Base-by-base conservation (phyloP, 2,888 invertebrate species). In the Panorpa germanica region DNA sequence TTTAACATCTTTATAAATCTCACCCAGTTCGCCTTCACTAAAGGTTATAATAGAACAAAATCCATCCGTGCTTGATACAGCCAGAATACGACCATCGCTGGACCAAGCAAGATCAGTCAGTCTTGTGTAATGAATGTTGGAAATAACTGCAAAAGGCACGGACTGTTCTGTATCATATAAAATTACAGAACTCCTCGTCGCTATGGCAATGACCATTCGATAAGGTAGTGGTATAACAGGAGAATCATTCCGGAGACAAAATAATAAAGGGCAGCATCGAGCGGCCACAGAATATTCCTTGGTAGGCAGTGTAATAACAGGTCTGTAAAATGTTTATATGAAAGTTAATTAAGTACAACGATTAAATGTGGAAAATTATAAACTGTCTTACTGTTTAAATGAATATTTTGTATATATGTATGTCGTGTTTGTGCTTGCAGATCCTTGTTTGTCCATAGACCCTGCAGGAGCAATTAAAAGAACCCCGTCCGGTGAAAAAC, bases 401-500 rank as follows among this genome's bases (percentile, higher is more conserved):
- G 59, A 59, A 38, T 63, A 62, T 47, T 69, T 57, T 2, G 65
- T 63, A 37, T 65, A 69, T 21, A 64, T 62, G 34, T 66, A 68
- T 0, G 65, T 62, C 4, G 65, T 62, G 39, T 55, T 11, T n/a
- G 27, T 59, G 2, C 69, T 70, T 9, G 62, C 49, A n/a, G 66
- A 65, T 29, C 71, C 72, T 25, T 73, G 71, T 2, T 67, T 62
- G 44, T 82, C 81, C 2, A 86, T 59, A 31, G 76, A 66, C 2
- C 93, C 95, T 1, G 88, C 76, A 0, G 98, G 96, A 1, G 81
- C 78, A n/a, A 95, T 68, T 13, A 98, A 53, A 26, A 96, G 53
- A 45, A 76, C 63, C 1, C 96, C 98, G 51, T 93, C 91, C 0
- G 91, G 88, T 14, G 86, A 81, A 48, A 90, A 98, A 25, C 74